Conservation (phyloP, 2,113 vertebrate species). For the Vireo altiloquus region DNA sequence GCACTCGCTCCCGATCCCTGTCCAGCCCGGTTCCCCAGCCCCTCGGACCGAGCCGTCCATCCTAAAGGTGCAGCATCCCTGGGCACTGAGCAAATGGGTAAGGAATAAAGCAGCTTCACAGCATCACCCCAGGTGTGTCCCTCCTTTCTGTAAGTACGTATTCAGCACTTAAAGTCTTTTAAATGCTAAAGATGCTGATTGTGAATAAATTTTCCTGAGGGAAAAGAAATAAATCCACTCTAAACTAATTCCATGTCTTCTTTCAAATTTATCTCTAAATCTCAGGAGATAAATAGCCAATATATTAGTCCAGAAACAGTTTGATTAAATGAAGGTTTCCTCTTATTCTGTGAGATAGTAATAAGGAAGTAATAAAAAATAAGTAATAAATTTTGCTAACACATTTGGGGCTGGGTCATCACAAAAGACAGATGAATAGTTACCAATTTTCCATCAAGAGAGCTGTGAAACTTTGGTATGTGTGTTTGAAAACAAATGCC, state of each 20-base stretch:
- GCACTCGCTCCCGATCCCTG: too few species aligned
- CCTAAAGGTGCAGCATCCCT: too few species aligned
- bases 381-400: background rate
- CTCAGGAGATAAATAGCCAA: background rate
- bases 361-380: conserved; percentile 2
- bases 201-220: background rate
- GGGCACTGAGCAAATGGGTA: too few species aligned
- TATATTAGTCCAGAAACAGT: background rate
- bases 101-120: too few species aligned
- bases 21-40: too few species aligned
- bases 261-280: background rate
- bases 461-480: background rate
- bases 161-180: background rate
- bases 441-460: background rate
- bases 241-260: background rate
- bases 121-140: too few species aligned
- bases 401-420: background rate
- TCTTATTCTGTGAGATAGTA: background rate
- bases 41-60: too few species aligned
- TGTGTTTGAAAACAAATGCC: background rate
- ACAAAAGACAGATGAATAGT: background rate
- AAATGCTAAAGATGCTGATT: background rate
- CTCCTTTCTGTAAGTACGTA: background rate
- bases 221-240: background rate
- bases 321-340: background rate